These are phyloP conservation scores for Mactra quadrangularis DNA, from an alignment of 1,140 invertebrate species.

Conservation along the genomic window DNA sequence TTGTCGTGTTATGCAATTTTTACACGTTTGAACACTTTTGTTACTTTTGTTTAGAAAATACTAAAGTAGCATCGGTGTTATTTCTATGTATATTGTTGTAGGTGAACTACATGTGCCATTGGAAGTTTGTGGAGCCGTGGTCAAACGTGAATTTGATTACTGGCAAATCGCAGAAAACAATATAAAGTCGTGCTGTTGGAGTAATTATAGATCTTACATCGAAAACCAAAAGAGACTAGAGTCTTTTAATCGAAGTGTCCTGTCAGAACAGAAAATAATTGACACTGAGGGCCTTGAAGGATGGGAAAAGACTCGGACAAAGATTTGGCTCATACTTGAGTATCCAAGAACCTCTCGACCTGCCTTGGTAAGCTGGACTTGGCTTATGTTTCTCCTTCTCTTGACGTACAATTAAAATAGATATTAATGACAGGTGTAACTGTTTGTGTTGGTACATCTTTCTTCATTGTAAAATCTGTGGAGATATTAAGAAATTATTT, in stretches of 20 bases:
- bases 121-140: conserved; percentile 83
- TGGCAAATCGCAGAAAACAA: conserved; percentile 82
- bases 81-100: conserved; percentile 56
- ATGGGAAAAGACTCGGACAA: conserved; percentile 75
- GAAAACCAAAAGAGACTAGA: conserved; percentile 80
- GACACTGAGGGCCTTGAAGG: conserved; percentile 72
- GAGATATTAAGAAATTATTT: no score
- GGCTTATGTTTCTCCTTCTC: conserved; percentile 55
- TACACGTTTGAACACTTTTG: no score
- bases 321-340: conserved; percentile 79
- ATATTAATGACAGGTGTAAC: no score
- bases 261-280: conserved; percentile 69
- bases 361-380: conserved; percentile 74
- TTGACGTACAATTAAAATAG: no score
- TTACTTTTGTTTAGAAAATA: no score
- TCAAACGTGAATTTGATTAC: conserved; percentile 83
- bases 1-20: no score
- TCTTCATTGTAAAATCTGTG: no score
- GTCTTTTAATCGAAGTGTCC: conserved; percentile 77
- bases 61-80: background rate
- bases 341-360: conserved; percentile 76
- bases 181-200: conserved; percentile 82
- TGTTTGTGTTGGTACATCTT: no score
- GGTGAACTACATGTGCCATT: conserved; percentile 84
- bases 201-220: conserved; percentile 79